A percentile compares a stretch with the other conserved stretches of the same genome.
phyloP scores from a whole-genome alignment of 2,888 invertebrate species.

The Xylophagus ater region DNA sequence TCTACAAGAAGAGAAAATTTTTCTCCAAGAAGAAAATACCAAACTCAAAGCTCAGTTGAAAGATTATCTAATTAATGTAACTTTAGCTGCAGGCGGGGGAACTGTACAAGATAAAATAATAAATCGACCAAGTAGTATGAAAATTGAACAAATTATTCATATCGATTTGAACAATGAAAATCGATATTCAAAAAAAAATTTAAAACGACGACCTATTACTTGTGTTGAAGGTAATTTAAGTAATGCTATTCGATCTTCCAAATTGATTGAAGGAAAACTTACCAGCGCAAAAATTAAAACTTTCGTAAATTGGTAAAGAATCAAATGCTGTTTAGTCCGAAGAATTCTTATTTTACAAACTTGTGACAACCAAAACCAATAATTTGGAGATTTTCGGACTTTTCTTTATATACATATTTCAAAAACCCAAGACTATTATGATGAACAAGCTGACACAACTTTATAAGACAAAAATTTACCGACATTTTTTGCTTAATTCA shows the following conservation, averaged over 20 bases:
- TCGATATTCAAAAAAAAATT: background rate
- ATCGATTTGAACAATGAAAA: constrained; percentile 22
- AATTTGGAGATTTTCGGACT: too few species aligned
- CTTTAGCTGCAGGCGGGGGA: constrained; percentile 37
- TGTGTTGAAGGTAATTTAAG: constrained; percentile 49
- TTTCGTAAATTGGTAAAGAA: constrained; percentile 18
- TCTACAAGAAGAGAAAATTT: constrained; percentile 34
- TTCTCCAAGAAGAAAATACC: constrained; percentile 49
- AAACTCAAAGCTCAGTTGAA: constrained; percentile 50
- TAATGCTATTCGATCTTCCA: constrained; percentile 42
- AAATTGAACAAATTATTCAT: constrained; percentile 31
- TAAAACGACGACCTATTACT: constrained; percentile 40
- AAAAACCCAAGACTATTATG: too few species aligned
- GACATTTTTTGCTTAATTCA: too few species aligned
- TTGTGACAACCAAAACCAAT: too few species aligned
- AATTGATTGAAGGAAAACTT: constrained; percentile 23
- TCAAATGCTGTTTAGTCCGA: too few species aligned
- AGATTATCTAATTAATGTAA: constrained; percentile 49
- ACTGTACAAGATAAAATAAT: constrained; percentile 31
- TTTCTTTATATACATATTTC: too few species aligned
- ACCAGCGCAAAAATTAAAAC: constrained; percentile 25
- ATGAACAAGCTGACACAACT: too few species aligned
- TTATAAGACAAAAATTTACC: too few species aligned
- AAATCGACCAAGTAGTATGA: constrained; percentile 35
- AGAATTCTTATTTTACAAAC: too few species aligned